Base-by-base conservation (phyloP, 2,797 vertebrate genomes). In the Eleutherodactylus coqui region DNA sequence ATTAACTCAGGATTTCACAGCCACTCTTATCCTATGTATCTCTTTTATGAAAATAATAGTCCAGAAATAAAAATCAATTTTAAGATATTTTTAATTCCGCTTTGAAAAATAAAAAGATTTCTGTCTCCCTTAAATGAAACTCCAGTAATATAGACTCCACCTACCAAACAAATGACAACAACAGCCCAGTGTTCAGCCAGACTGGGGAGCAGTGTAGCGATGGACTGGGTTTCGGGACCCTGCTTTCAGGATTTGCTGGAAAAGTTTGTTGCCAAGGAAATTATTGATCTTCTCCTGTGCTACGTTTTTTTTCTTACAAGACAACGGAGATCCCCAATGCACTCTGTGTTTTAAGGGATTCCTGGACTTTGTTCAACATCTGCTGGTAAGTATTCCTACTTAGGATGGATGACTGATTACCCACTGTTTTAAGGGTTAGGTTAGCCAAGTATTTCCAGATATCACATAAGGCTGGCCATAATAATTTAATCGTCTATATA, bases 131-230 rank as follows among this genome's bases (percentile, higher is more conserved):
- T 87, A 79, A 83, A 27, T 55, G 70, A 60, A 55, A 55, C 64
- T 77, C 75, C 64, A 36, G 19, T 64, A 24, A 53, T 60, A 2
- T 3, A 78, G 38, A 36, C 85, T 72, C 85, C 85, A 21, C 85
- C 85, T 83, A 19, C 73, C 58, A 70, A 78, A 83, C 80, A 83
- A 83, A 72, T 79, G 75, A 83, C 67, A 78, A 85, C 77, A 82
- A 72, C 45, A 85, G 47, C 32, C 47, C 64, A 43, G 38, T 49
- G 45, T 72, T 7, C 38, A 62, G 47, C 58, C 27, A 45, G 73
- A 49, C 34, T 55, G 60, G 24, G 69, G 67, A 77, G 38, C 62
- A 47, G 60, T 36, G 24, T 34, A 82, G 47, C 73, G 41, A 24
- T 53, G 47, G 5, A 38, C 51, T 45, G 34, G 21, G 60, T 78